phyloP scores from a whole-genome alignment of 2,797 vertebrate species.

The Anniella stebbinsi region DNA sequence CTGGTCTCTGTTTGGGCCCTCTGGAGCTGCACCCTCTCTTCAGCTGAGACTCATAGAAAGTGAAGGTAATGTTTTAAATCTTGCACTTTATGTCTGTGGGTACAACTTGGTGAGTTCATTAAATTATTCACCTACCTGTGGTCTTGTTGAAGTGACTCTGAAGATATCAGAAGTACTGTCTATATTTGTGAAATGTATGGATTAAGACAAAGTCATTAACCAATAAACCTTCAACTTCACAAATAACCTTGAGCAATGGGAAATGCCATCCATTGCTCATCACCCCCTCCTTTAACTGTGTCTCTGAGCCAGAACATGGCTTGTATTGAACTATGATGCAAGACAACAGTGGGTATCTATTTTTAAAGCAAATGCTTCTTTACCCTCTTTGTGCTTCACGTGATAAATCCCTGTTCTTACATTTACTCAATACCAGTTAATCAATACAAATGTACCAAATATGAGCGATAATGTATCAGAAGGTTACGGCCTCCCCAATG shows the following conservation, averaged over 20 bases:
- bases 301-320: not conserved
- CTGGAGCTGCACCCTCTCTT: too few species aligned
- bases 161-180: conserved; percentile 40
- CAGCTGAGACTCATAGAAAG: too few species aligned
- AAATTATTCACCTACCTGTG: conserved; percentile 67
- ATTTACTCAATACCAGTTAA: not conserved
- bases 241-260: conserved; percentile 43
- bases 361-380: not conserved
- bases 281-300: not conserved
- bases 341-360: not conserved
- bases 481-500: not conserved
- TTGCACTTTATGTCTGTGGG: too few species aligned
- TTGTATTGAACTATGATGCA: not conserved
- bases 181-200: conserved; percentile 65
- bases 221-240: conserved; percentile 53
- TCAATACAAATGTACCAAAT: not conserved
- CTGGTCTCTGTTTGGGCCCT: too few species aligned
- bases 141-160: conserved; percentile 55
- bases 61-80: too few species aligned
- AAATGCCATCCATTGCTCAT: not conserved
- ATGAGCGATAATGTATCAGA: not conserved
- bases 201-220: conserved; percentile 68
- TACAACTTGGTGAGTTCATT: conserved; percentile 5
- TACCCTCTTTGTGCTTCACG: not conserved
- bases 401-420: not conserved